These are phyloP conservation scores for Eurystomus glaucurus DNA, from an alignment of 2,797 vertebrate species.

Conservation along the genomic window DNA sequence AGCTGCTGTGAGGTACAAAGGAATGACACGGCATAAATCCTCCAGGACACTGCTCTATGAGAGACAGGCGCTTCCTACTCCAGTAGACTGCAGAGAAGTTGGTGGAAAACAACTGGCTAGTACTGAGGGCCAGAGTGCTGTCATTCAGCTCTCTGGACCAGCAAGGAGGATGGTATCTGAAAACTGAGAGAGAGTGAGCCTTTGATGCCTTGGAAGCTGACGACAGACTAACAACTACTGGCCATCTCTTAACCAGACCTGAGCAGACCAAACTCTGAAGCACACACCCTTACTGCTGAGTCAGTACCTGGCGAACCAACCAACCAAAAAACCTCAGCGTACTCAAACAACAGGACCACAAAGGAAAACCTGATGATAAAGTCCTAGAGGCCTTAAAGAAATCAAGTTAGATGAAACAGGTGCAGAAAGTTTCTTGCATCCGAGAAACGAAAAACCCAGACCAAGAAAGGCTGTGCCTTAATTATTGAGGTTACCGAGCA, in stretches of 20 bases:
- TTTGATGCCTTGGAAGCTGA: neutral
- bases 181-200: neutral
- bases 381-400: neutral
- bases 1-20: slow-evolving; percentile 46
- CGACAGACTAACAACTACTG: neutral
- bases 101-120: neutral
- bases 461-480: neutral
- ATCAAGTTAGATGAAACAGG: neutral
- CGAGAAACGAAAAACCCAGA: neutral
- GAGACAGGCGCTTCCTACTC: neutral
- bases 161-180: neutral
- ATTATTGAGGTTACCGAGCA: neutral
- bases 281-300: neutral
- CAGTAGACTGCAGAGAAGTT: neutral
- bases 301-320: neutral
- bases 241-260: neutral
- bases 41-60: neutral
- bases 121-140: neutral
- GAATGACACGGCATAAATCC: slow-evolving; percentile 24
- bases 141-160: neutral
- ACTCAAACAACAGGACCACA: neutral
- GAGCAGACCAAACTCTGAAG: neutral
- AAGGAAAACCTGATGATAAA: neutral
- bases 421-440: neutral
- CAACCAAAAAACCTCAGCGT: neutral